Base-by-base conservation (phyloP, 2,888 invertebrate genomes). In the Torymus tubicola region DNA sequence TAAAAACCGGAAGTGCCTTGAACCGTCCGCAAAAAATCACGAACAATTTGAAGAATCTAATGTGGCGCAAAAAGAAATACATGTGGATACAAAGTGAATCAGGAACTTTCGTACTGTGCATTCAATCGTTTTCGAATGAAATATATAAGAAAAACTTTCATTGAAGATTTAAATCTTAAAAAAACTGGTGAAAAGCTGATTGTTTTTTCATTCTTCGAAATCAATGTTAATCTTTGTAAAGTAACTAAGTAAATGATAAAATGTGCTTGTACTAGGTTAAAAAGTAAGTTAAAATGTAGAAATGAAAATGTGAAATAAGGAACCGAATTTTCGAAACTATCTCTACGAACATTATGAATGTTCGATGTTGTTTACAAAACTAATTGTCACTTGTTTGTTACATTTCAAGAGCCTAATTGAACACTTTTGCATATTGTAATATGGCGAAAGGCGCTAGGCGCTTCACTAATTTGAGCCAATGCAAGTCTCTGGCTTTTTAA, bases 1-100 rank as follows among this genome's bases (percentile, higher is more conserved):
- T 18, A 53, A 68, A 77, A 79, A 74, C 74, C 80, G 67, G 78
- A 81, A 77, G 74, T 70, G 79, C 71, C 78, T 77, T 74, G 79
- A 77, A 75, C 81, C 77, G 70, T 77, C 11, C 53, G 13, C 21
- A 4, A 63, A 55, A 53, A 55, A 61, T 16, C 65, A 52, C 68
- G 53, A 21, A 76, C n/a, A n/a, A 63, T 14, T 65, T 50, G 50
- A 65, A n/a, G 53, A 53, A 11, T 50, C 21, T 55, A 21, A 61
- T 52, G 18, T 24, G n/a, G 24, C 21, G 57, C 31, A 61, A 24
- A 57, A 55, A 61, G 16, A 14, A 60, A 70, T 8, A 42, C 42
- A 42, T 16, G 52, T 63, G 31, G 60, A 24, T 2, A 72, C n/a
- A 14, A 58, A 72, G 31, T 63, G 53, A 72, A 61, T 21, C 21